Base-by-base conservation (phyloP, 2,113 vertebrate species). In the Coracopsis vasa region DNA sequence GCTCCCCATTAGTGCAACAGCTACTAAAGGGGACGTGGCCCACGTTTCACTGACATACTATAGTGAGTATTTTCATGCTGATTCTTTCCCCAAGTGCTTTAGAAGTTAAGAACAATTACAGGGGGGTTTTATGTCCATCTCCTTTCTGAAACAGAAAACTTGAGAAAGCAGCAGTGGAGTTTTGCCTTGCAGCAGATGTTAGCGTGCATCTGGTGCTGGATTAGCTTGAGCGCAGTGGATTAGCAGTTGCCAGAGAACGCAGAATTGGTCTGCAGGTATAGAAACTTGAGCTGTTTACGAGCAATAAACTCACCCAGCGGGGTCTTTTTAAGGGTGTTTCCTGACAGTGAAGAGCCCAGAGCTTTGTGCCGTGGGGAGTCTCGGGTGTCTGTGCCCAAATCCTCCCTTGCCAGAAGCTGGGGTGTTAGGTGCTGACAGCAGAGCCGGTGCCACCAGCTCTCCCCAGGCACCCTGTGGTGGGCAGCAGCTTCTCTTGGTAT, bases 21-120 rank as follows among this genome's bases (percentile, higher is more conserved):
- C 35, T 16, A 11, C 80, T 67, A 7, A 31, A 28, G 11, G 66
- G 33, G 86, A 67, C 54, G 13, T 41, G 16, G 75, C 1, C 0
- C 29, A 4, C 60, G 0, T 31, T 84, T 74, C 37, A 48, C 89
- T 75, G 84, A 47, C 21, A 5, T 39, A 18, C 56, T 64, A 2
- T 39, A 50, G 65, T 85, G 74, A 78, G 78, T 74, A 19, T 95
- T 91, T 95, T 79, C 78, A 41, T 87, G 78, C 80, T 74, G 80
- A 61, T 69, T 92, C 72, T 77, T 62, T 71, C 56, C 61, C 60
- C 62, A 58, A 82, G 64, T n/a, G 65, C 89, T 81, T 81, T 94
- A 91, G 78, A 87, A 94, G 93, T 95, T 88, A 91, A 92, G 90
- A 87, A 24, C 90, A 72, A 94, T 91, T 94, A 77, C 83, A 86